phyloP scores from a whole-genome alignment of 1,140 invertebrate species.

The Andrena cerasifolii region DNA sequence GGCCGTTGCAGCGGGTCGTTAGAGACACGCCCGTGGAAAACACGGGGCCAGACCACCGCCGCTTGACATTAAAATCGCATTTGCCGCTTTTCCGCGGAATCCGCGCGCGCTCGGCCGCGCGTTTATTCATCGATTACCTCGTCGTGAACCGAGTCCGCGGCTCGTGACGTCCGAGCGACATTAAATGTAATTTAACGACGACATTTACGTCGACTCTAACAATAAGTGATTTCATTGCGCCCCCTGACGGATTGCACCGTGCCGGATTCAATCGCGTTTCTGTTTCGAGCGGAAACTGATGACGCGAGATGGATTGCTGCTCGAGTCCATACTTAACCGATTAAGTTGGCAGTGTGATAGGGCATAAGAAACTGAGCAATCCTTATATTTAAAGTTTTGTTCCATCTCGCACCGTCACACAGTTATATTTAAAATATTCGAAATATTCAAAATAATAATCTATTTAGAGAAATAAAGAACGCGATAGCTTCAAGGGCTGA shows the following conservation, averaged over 20 bases:
- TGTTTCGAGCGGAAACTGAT: not conserved
- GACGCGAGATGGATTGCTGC: not conserved
- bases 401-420: no score
- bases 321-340: not conserved
- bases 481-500: no score
- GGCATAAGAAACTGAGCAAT: no score
- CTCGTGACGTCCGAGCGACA: constrained; percentile 13
- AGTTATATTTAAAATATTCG: no score
- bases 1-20: constrained; percentile 53
- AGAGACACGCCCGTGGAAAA: constrained; percentile 63
- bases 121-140: constrained; percentile 52
- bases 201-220: constrained; percentile 13
- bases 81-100: constrained; percentile 62
- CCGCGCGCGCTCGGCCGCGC: constrained; percentile 1
- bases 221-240: constrained; percentile 32
- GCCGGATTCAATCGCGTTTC: constrained; percentile 26
- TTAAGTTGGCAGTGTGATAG: no score
- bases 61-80: constrained; percentile 72
- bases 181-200: constrained; percentile 42
- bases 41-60: constrained; percentile 7
- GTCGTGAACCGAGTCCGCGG: not conserved
- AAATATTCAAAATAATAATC: no score
- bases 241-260: constrained; percentile 5
- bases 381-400: no score
- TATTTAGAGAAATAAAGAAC: no score